A percentile compares a stretch with the other conserved stretches of the same genome.
phyloP scores from a whole-genome alignment of 2,113 vertebrate species.

The Candoia aspera region DNA sequence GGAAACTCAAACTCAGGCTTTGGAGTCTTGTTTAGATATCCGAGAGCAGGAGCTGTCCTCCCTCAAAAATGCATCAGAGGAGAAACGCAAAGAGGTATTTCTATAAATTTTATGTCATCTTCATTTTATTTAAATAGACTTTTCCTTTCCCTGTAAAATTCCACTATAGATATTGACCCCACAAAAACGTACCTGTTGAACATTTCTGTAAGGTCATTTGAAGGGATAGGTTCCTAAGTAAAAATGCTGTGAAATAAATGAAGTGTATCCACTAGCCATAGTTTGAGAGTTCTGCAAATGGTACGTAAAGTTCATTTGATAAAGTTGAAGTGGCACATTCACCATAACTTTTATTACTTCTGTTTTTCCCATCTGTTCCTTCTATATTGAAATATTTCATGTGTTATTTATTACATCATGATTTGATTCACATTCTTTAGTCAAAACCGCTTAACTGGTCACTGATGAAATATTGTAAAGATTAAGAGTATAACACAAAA shows the following conservation, averaged over 20 bases:
- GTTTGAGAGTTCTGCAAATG: neutral
- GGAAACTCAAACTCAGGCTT: conserved; percentile 81
- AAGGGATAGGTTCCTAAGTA: neutral
- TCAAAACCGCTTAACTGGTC: neutral
- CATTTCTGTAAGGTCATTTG: neutral
- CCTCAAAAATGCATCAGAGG: conserved; percentile 73
- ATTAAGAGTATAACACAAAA: neutral
- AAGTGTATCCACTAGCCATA: neutral
- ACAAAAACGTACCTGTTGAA: fast-evolving
- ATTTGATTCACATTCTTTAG: neutral
- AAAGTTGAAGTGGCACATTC: neutral
- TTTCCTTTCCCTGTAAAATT: conserved; percentile 1
- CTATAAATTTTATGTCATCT: neutral
- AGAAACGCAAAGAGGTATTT: conserved; percentile 86
- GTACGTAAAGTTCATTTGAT: neutral
- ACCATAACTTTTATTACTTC: neutral
- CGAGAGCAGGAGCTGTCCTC: conserved; percentile 82
- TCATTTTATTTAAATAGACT: neutral
- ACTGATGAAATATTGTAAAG: neutral
- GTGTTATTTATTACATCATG: neutral
- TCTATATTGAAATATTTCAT: neutral
- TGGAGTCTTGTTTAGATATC: conserved; percentile 78
- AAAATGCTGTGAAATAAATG: neutral
- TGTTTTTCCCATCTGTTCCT: neutral
- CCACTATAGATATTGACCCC: neutral